These are phyloP conservation scores for Aphodius granarius DNA, from an alignment of 2,888 invertebrate genomes.

Conservation along the genomic window DNA sequence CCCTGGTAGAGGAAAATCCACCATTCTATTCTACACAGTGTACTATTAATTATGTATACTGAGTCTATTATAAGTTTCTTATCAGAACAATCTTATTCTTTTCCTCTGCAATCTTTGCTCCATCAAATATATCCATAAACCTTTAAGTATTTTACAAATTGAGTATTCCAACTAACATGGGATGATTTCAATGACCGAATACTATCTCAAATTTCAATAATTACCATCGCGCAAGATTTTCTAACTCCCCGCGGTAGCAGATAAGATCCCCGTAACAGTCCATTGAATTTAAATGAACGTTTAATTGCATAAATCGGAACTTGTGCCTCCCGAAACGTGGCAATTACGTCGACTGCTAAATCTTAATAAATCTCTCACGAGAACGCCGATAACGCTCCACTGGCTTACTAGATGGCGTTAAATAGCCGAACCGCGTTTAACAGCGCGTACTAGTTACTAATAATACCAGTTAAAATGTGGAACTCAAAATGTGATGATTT, in stretches of 20 bases:
- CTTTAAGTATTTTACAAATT: too few species aligned
- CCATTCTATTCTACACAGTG: too few species aligned
- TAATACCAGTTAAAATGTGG: neutral
- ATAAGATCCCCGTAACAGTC: conserved; percentile 7
- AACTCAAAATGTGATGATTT: too few species aligned
- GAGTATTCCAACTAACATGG: too few species aligned
- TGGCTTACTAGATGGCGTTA: neutral
- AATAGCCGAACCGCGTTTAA: neutral
- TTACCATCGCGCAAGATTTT: neutral
- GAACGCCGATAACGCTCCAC: neutral
- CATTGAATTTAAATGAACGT: conserved; percentile 11
- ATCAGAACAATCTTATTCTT: too few species aligned
- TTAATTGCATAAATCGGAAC: conserved; percentile 14
- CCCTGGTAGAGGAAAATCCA: neutral
- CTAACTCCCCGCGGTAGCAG: neutral
- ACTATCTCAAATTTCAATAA: neutral
- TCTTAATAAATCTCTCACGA: conserved; percentile 9
- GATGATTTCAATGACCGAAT: too few species aligned
- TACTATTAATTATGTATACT: too few species aligned
- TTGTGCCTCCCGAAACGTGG: conserved; percentile 7
- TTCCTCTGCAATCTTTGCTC: too few species aligned
- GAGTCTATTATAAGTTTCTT: too few species aligned
- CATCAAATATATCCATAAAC: too few species aligned
- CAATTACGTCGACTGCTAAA: conserved; percentile 9
- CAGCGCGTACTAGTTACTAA: neutral